Base-by-base conservation (phyloP, 2,113 vertebrate species). In the Willisornis vidua region DNA sequence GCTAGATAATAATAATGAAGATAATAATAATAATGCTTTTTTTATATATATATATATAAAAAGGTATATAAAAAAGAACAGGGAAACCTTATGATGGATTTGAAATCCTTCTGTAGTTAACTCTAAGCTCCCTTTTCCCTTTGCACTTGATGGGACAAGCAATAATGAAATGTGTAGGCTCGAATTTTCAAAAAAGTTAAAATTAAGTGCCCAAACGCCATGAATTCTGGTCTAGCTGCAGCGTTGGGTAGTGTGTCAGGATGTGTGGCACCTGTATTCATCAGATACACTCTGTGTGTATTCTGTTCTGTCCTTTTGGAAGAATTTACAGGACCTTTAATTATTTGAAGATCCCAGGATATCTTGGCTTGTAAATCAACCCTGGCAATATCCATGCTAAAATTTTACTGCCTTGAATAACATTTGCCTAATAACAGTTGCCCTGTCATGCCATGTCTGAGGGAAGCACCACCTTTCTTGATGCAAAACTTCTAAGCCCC, bases 1-100 rank as follows among this genome's bases (percentile, higher is more conserved):
- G 75, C 67, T 94, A 87, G 89, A 79, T 92, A 92, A 96, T 94
- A 91, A 91, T 92, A 68, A 78, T 92, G 89, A 79, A 90, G 88
- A 96, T 93, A 89, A 90, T 92, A 68, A 73, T 90, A 85, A 87
- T 94, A 86, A 86, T 90, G 63, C 45, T 93, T 61, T 94, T 31
- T 93, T 78, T 90, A 86, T 58, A 58, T 59, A 28, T 59, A 59
- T 59, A 31, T 24, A n/a, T n/a, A n/a, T n/a, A 63, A 12, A 72
- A 77, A 90, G 31, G 80, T 65, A 51, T 87, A 78, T 74, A 59
- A 35, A 89, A 74, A 92, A 72, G 72, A 87, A 61, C 65, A 89
- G 59, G 85, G 87, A 93, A 95, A 89, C 35, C 37, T 59, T 66
- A 55, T 37, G 52, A 83, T 65, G 90, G 52, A 94, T 95, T 89